Percentiles rank a stretch among this genome's conserved stretches.
Conservation (phyloP, 1,140 invertebrate species). For the Temnothorax curvispinosus region DNA sequence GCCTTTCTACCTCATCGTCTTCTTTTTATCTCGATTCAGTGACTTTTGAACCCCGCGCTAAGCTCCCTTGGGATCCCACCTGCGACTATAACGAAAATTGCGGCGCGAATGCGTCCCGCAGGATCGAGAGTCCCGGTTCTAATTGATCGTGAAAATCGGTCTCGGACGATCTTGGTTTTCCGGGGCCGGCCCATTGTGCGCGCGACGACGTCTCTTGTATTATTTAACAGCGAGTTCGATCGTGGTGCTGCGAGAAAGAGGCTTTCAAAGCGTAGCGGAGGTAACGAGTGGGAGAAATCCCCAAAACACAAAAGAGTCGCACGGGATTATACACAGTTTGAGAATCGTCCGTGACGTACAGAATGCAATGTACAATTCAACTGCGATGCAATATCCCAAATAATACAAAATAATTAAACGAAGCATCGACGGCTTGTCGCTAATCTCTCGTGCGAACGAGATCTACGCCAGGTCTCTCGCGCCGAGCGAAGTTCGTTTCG, state of each 20-base stretch:
- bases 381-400: slow-evolving; percentile 45
- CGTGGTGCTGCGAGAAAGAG: background rate
- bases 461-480: background rate
- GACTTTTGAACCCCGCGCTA: slow-evolving; percentile 20
- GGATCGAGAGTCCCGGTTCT: slow-evolving; percentile 21
- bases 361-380: slow-evolving; percentile 18
- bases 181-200: background rate
- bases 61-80: background rate
- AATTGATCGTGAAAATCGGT: slow-evolving; percentile 49
- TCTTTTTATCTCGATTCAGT: slow-evolving; percentile 12
- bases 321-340: background rate
- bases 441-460: slow-evolving; percentile 43
- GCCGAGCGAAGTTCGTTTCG: slow-evolving; percentile 35
- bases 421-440: slow-evolving; percentile 46
- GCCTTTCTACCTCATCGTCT: background rate
- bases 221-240: slow-evolving; percentile 27
- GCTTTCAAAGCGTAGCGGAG: background rate
- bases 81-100: slow-evolving; percentile 30
- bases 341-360: slow-evolving; percentile 1
- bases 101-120: background rate
- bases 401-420: slow-evolving; percentile 46
- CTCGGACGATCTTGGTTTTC: background rate
- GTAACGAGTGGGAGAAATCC: background rate
- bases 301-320: background rate
- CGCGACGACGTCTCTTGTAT: background rate